Evolutionary conservation across 2,888 invertebrate genomes (phyloP), one percentile per base, ranked within the genome.

Genomic region (Luffia ferchaultella): DNA sequence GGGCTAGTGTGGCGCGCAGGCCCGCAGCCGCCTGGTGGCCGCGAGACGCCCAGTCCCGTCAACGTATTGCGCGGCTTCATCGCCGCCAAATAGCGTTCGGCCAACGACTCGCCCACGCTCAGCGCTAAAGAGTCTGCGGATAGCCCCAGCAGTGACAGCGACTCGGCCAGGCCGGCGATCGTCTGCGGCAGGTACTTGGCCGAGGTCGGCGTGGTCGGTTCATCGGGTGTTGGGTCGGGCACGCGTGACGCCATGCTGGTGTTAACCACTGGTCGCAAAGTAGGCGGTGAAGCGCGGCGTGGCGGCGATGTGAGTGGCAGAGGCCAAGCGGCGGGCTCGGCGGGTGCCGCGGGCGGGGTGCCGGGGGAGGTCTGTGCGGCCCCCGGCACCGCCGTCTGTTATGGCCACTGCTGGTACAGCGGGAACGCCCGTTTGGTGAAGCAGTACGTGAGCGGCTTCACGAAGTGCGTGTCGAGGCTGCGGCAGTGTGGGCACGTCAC

Each of bases 401-500:
- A 94, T 91, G 93, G 93, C 91, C 92, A 91, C 89, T 90, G 87
- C 80, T 90, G 90, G 76, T 85, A 86, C 59, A 90, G 84, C 77
- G 88, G 87, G 68, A 85, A 85, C 50, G 84, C 85, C 85, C 89
- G 89, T 78, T 92, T 90, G 65, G 91, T 89, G 87, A 91, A 95
- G 86, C 93, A 93, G 76, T 90, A 90, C 57, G 88, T 86, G 67
- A 97, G 85, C 50, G 95, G 93, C 85, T 96, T 96, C 61, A 97
- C 95, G 85, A 97, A 97, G 86, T 98, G 97, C 51, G 93, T 93
- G 83, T 97, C 97, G 63, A 92, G 87, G 50, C 90, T 89, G 64
- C 92, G 90, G 86, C 97, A 98, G 75, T 93, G 93, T 41, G 95
- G 95, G 79, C 98, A 98, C 60, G 93, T 90, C 68, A 95, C 90